Percentiles rank a stretch among this genome's conserved stretches.
Evolutionary conservation across 2,888 invertebrate genomes (phyloP).

Genomic region (Cheilosia grossa): DNA sequence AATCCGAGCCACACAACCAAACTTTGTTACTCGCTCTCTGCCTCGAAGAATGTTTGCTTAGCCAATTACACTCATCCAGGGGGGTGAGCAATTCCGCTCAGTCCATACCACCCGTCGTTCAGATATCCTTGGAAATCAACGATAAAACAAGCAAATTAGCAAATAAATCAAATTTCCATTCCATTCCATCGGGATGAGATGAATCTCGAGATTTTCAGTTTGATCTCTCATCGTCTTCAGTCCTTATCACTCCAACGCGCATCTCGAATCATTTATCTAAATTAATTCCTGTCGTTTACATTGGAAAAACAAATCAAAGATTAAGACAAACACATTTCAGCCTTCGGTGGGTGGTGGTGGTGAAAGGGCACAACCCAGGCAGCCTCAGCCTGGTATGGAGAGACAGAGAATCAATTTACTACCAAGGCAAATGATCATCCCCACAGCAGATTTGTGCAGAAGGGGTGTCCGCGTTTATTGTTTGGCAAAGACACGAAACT

Average conservation of each 20-base stretch:
- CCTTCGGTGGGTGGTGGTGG: neutral
- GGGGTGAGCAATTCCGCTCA: neutral
- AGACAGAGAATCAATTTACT: constrained; percentile 62
- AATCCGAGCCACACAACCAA: constrained; percentile 19
- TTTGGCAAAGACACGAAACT: constrained; percentile 39
- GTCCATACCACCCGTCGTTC: neutral
- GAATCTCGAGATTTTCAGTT: constrained; percentile 55
- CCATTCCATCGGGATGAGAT: constrained; percentile 50
- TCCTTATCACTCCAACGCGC: constrained; percentile 57
- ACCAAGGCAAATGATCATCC: constrained; percentile 43
- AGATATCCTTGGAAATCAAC: constrained; percentile 71
- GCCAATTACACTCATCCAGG: constrained; percentile 68
- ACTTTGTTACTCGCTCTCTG: constrained; percentile 42
- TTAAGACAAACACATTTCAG: constrained; percentile 82
- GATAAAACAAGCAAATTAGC: constrained; percentile 82
- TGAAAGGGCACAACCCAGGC: constrained; percentile 1
- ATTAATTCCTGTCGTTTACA: constrained; percentile 84
- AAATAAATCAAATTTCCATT: constrained; percentile 83
- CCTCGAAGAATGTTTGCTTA: constrained; percentile 71
- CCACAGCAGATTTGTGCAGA: constrained; percentile 1
- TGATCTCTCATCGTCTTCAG: constrained; percentile 45
- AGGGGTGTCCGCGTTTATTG: constrained; percentile 21
- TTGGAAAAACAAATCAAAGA: constrained; percentile 83
- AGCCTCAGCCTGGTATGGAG: constrained; percentile 6
- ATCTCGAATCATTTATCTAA: constrained; percentile 83